Conservation (phyloP, 2,888 invertebrate genomes). For the Crematogaster levior region DNA sequence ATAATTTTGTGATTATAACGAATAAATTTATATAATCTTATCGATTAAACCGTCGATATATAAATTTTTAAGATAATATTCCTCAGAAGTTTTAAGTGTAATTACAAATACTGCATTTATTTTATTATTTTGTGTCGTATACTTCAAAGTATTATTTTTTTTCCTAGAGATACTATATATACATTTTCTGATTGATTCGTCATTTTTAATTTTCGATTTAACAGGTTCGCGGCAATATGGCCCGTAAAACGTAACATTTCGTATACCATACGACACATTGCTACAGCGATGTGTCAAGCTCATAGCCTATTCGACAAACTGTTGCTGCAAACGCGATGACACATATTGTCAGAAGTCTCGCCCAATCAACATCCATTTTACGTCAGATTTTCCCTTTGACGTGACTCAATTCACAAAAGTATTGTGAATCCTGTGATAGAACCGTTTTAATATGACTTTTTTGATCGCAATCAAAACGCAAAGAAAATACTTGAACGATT, state of each 20-base stretch:
- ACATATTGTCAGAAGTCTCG: slow-evolving; percentile 39
- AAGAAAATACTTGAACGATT: neutral
- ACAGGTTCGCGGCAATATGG: neutral
- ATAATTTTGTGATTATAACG: neutral
- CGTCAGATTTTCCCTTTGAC: slow-evolving; percentile 22
- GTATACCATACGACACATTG: neutral
- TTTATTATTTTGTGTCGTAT: neutral
- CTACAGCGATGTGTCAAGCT: slow-evolving; percentile 22
- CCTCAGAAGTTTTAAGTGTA: neutral
- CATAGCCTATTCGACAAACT: slow-evolving; percentile 38
- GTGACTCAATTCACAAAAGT: slow-evolving; percentile 7
- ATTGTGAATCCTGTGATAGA: neutral
- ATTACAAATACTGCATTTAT: neutral
- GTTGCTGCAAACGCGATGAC: slow-evolving; percentile 37
- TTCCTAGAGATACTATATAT: neutral
- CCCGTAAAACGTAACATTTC: slow-evolving; percentile 21
- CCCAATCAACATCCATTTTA: slow-evolving; percentile 37
- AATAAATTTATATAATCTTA: neutral
- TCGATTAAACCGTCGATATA: neutral
- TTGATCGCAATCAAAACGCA: neutral
- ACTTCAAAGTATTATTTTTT: neutral
- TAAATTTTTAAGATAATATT: neutral
- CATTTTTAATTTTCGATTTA: neutral
- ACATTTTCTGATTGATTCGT: slow-evolving; percentile 8
- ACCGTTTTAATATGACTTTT: neutral